Base-by-base conservation (phyloP, 2,888 invertebrate genomes). In the Polyommatus iphigenia region DNA sequence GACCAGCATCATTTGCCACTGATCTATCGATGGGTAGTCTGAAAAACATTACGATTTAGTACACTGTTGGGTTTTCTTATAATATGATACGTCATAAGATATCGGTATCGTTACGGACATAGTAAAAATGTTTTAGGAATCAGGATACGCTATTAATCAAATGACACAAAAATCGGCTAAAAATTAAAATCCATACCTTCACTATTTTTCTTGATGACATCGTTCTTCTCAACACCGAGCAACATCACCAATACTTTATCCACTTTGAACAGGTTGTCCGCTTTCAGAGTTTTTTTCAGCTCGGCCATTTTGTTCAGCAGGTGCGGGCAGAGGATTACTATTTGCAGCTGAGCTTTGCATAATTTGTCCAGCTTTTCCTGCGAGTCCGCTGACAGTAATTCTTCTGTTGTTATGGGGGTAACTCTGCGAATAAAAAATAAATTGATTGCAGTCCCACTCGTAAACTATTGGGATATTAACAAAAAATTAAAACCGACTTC, bases 171-270 rank as follows among this genome's bases (percentile, higher is more conserved):
- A 29, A 54, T 18, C 20, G 29, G 20, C 8, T 10, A 20, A 50
- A 59, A 41, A 50, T n/a, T n/a, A 59, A 6, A 6, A 7, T 7
- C 0, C 1, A 86, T 90, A 96, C 96, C 96, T 90, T 95, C 95
- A 87, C 95, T 95, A 84, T 97, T 97, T 80, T 95, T 93, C 78
- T 96, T 95, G 78, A 95, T 95, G 73, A 98, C 92, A 83, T 96
- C 95, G 76, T 95, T 95, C 85, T 97, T 97, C 79, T 96, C 95
- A 0, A 98, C 97, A 1, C 98, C 98, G 50, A 98, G 92, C 83
- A 98, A 93, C 94, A 98, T 96, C 13, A 97, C 97, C 79, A 98
- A 90, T 15, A 97, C 96, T 83, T 97, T 96, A 80, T 97, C 97
- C 0, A 96, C 94, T 83, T 95, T 95, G 79, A 97, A 91, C 71